Percentiles rank a stretch among this genome's conserved stretches.
Conservation (phyloP, 2,888 invertebrate genomes). For the Blomia tropicalis region DNA sequence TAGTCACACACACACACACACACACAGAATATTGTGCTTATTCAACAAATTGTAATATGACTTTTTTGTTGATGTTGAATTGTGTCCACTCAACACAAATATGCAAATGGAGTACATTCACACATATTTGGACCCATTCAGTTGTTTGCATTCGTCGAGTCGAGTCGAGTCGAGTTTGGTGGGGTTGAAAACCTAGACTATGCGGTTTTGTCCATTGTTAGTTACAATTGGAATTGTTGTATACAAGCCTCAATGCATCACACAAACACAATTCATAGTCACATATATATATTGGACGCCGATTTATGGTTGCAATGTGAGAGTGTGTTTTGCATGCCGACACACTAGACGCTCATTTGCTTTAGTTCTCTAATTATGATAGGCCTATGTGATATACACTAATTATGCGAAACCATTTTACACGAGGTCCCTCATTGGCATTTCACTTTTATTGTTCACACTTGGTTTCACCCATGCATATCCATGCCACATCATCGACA, state of each 20-base stretch:
- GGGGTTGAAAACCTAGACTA: no score
- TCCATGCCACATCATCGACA: background rate
- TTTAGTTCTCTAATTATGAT: slow-evolving; percentile 14
- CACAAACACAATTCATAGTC: no score
- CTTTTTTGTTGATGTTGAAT: background rate
- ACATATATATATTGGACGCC: no score
- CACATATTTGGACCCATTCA: no score
- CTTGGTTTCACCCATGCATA: background rate
- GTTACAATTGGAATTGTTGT: no score
- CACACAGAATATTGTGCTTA: slow-evolving; percentile 5
- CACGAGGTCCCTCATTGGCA: background rate
- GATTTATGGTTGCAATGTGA: no score
- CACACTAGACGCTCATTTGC: no score
- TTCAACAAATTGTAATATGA: slow-evolving; percentile 5
- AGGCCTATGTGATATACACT: slow-evolving; percentile 3
- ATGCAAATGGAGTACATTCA: background rate
- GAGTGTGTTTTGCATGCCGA: background rate
- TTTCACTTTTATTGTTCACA: slow-evolving; percentile 6
- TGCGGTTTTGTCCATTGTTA: background rate
- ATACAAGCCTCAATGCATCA: no score
- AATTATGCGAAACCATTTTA: slow-evolving; percentile 11
- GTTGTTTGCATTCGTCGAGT: no score
- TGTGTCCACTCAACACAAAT: slow-evolving; percentile 2
- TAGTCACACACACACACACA: background rate
- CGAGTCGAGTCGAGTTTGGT: no score